These are phyloP conservation scores for Bradypodion ventrale DNA, from an alignment of 2,797 vertebrate species.

Conservation along the genomic window DNA sequence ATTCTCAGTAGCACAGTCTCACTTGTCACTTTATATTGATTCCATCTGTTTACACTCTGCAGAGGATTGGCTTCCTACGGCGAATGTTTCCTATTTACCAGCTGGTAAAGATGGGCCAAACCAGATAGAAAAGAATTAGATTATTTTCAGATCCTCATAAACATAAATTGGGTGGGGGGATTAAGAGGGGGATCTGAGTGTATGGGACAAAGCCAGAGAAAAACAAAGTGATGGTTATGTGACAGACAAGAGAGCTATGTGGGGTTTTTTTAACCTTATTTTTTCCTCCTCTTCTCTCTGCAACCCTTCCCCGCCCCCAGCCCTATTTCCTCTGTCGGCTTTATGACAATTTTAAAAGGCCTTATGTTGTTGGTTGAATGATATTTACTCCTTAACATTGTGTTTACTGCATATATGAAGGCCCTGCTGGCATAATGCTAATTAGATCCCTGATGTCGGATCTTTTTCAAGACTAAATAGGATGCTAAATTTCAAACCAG, in stretches of 20 bases:
- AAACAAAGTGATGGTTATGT: not conserved
- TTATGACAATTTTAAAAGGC: slow-evolving; percentile 34
- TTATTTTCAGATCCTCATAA: slow-evolving; percentile 76
- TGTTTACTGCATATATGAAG: slow-evolving; percentile 8
- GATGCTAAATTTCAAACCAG: not conserved
- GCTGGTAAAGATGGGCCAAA: slow-evolving; percentile 85
- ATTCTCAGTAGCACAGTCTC: slow-evolving; percentile 76
- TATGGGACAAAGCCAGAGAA: not conserved
- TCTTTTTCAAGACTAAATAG: not conserved
- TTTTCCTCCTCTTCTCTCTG: not conserved
- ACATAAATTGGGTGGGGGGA: slow-evolving; percentile 62
- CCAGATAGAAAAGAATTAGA: slow-evolving; percentile 82
- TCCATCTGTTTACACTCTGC: slow-evolving; percentile 85
- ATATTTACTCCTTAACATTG: slow-evolving; percentile 18
- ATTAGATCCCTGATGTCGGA: not conserved
- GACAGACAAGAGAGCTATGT: not conserved
- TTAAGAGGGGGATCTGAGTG: slow-evolving; percentile 24
- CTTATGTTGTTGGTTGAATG: slow-evolving; percentile 20
- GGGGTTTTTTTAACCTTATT: too few relatives aligned
- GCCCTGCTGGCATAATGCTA: not conserved
- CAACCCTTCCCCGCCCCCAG: accelerated
- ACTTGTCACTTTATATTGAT: slow-evolving; percentile 84
- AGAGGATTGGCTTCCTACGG: slow-evolving; percentile 80
- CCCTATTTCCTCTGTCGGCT: slow-evolving; percentile 18
- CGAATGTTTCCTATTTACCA: slow-evolving; percentile 94